phyloP scores from a whole-genome alignment of 2,113 vertebrate genomes.

The Trichechus manatus region DNA sequence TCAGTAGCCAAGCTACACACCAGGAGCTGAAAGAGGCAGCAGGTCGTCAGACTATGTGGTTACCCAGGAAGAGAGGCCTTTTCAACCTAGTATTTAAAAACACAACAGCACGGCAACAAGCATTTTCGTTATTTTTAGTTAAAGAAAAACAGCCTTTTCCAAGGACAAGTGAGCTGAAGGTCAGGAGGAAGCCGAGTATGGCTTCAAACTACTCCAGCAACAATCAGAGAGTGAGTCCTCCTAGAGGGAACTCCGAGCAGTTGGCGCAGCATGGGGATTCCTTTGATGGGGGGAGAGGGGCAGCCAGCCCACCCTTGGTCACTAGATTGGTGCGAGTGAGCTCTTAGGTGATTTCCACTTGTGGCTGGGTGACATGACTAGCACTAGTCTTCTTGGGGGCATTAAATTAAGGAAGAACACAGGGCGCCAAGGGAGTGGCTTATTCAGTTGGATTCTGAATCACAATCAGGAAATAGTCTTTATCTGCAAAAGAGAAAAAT shows the following conservation, averaged over 20 bases:
- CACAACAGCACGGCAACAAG: conserved; percentile 46
- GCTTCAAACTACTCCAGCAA: not conserved
- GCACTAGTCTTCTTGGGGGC: conserved; percentile 67
- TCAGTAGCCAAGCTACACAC: not conserved
- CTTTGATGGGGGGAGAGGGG: not conserved
- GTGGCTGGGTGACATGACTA: conserved; percentile 62
- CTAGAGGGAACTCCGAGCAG: not conserved
- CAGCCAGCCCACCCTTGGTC: not conserved
- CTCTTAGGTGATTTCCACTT: not conserved
- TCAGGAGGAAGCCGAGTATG: conserved; percentile 52
- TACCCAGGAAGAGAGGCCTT: not conserved
- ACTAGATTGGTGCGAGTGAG: not conserved
- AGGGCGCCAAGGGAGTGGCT: conserved; percentile 55
- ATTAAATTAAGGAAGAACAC: conserved; percentile 84
- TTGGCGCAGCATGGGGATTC: not conserved
- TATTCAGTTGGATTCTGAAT: conserved; percentile 97
- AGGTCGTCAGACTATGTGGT: not conserved
- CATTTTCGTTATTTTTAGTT: conserved; percentile 80
- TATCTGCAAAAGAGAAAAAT: conserved; percentile 90
- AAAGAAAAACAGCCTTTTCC: conserved; percentile 74
- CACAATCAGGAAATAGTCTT: conserved; percentile 98
- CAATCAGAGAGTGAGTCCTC: not conserved
- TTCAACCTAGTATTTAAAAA: conserved; percentile 66
- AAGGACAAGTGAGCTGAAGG: conserved; percentile 54
- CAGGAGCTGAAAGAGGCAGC: not conserved